Evolutionary conservation across 2,113 vertebrate species (phyloP).

Genomic region (Tenrec ecaudatus): DNA sequence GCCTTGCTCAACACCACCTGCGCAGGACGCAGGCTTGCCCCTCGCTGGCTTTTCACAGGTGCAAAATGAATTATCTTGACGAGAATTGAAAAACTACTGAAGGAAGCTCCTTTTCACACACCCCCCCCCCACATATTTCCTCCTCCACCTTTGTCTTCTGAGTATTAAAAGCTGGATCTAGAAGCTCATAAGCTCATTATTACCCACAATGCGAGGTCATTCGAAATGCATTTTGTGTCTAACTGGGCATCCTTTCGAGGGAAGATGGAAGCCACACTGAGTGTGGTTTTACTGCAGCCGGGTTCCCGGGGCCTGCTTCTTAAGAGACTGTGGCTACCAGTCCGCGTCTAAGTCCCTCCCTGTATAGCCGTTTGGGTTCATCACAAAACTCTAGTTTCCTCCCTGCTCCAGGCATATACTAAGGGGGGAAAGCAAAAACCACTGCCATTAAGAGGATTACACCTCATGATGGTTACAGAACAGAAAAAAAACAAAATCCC

Average conservation of each 20-base stretch:
- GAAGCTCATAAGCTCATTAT: background rate
- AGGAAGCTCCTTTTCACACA: conserved; percentile 18
- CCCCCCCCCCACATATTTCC: background rate
- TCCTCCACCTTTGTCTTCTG: background rate
- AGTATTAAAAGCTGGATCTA: conserved; percentile 20
- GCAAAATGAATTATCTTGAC: background rate
- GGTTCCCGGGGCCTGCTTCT: too few relatives aligned
- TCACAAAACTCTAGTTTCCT: background rate
- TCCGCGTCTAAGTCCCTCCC: background rate
- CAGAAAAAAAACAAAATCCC: too few relatives aligned
- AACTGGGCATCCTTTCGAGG: background rate
- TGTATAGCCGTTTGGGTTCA: background rate
- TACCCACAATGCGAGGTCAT: background rate
- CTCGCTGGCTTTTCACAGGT: background rate
- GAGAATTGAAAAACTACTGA: background rate
- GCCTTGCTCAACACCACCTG: background rate
- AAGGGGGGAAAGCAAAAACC: too few relatives aligned
- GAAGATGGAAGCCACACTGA: too few relatives aligned
- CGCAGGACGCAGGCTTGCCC: background rate
- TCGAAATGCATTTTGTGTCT: background rate
- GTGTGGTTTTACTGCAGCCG: too few relatives aligned
- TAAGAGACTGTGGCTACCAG: too few relatives aligned
- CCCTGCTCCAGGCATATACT: too few relatives aligned
- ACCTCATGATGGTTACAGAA: too few relatives aligned
- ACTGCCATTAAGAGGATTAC: too few relatives aligned